phyloP scores from a whole-genome alignment of 1,140 invertebrate genomes.

The Drosophila pandora region DNA sequence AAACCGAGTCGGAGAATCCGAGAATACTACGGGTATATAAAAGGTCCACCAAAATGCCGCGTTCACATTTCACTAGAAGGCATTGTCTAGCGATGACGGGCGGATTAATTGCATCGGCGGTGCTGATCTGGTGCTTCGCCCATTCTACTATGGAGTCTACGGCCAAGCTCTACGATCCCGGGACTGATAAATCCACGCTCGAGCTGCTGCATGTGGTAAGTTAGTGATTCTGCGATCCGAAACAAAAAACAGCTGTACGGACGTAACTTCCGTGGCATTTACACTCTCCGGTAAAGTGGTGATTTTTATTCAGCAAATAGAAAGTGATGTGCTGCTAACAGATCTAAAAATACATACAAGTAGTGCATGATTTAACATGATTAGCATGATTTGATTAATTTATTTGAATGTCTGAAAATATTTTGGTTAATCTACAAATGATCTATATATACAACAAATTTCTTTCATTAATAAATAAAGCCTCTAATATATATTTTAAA shows the following conservation, averaged over 20 bases:
- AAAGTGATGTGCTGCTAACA: neutral
- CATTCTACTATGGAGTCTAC: constrained; percentile 62
- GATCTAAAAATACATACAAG: no score
- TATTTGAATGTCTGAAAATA: no score
- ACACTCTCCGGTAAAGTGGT: constrained; percentile 4
- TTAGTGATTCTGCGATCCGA: constrained; percentile 11
- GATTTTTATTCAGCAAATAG: neutral
- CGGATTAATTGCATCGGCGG: constrained; percentile 67
- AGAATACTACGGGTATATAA: constrained; percentile 60
- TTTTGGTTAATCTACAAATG: no score
- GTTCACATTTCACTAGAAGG: constrained; percentile 76
- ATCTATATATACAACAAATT: no score
- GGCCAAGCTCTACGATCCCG: constrained; percentile 61
- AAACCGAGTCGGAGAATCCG: constrained; percentile 30
- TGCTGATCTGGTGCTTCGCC: constrained; percentile 71
- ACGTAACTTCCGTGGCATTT: constrained; percentile 3
- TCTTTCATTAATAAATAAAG: no score
- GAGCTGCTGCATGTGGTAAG: constrained; percentile 81
- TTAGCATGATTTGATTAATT: no score
- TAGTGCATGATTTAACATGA: no score
- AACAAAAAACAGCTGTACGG: constrained; percentile 22
- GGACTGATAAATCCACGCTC: constrained; percentile 73
- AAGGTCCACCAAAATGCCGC: constrained; percentile 68
- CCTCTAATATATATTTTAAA: no score
- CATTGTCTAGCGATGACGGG: constrained; percentile 79